Base-by-base conservation (phyloP, 2,797 vertebrate species). In the Phoebastria nigripes region DNA sequence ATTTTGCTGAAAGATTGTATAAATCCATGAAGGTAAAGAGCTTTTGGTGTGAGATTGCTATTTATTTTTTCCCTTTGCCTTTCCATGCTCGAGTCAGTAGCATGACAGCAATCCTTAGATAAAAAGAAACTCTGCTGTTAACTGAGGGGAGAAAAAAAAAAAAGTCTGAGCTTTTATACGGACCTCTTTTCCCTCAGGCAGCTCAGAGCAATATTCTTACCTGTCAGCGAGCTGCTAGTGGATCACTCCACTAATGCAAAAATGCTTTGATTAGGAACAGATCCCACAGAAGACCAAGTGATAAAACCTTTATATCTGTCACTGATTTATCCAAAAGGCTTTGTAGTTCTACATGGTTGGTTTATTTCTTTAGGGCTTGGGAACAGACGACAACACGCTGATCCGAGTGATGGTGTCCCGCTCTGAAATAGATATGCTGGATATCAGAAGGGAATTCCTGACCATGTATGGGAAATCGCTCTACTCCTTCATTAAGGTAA, bases 11-110 rank as follows among this genome's bases (percentile, higher is more conserved):
- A 94, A 98, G 98, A 52, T 95, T 99, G 72, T 99, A 99, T 97
- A 99, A 98, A 97, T 99, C 99, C 63, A 99, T 99, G 99, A 99
- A 99, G 99, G 99, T 99, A 98, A 98, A 95, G 31, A 74, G 25
- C n/a, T 87, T 79, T 31, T 65, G 8, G 28, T 42, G 42, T 42
- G 49, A 66, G 16, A 29, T 31, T 13, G 25, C 9, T 59, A 0
- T 11, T 66, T 70, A 1, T 3, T 42, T 18, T 12, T 12, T 9
- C 11, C 26, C 49, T 8, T 46, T 28, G 28, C 56, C 5, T 72
- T 67, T 87, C 54, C 37, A 14, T n/a, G 13, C 42, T 73, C 0
- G 5, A 79, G 47, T n/a, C 74, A 58, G 22, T 18, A 69, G 63
- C 26, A 31, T 21, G 41, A 25, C 44, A 69, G 46, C 20, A 69